Percentiles rank a stretch among this genome's conserved stretches.
Conservation (phyloP, 2,888 invertebrate species). For the Orchesella flavescens region DNA sequence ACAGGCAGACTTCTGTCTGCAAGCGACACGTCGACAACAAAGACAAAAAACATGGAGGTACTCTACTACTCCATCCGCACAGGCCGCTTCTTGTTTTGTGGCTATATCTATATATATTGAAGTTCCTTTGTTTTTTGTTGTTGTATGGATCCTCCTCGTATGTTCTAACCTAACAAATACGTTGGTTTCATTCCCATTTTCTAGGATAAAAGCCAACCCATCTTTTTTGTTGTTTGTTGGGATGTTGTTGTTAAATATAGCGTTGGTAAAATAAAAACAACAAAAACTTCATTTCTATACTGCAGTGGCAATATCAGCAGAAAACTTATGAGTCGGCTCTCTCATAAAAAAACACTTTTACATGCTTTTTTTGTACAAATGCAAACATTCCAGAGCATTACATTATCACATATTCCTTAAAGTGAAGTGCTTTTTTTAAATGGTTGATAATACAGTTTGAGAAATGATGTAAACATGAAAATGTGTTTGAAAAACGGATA, state of each 20-base stretch:
- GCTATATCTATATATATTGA: too few relatives aligned
- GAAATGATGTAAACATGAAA: neutral
- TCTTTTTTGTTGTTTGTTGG: too few relatives aligned
- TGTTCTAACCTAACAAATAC: neutral
- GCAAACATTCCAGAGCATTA: too few relatives aligned
- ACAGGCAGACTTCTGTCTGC: conserved; percentile 20
- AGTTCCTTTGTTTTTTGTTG: too few relatives aligned
- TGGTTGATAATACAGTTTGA: neutral
- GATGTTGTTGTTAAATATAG: neutral
- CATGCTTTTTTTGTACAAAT: too few relatives aligned
- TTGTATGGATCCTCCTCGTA: too few relatives aligned
- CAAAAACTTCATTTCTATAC: neutral
- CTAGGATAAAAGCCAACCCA: neutral
- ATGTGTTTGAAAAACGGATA: too few relatives aligned
- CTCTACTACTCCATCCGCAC: neutral
- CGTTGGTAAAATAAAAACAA: neutral
- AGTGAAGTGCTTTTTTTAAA: too few relatives aligned
- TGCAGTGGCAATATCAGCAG: neutral
- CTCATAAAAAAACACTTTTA: too few relatives aligned
- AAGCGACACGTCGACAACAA: conserved; percentile 17
- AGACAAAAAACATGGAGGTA: neutral
- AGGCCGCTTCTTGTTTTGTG: too few relatives aligned
- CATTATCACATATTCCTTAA: too few relatives aligned
- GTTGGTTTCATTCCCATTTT: too few relatives aligned
- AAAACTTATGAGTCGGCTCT: neutral